A percentile compares a stretch with the other conserved stretches of the same genome.
Conservation (phyloP, 2,797 vertebrate genomes). For the Setipinna tenuifilis region DNA sequence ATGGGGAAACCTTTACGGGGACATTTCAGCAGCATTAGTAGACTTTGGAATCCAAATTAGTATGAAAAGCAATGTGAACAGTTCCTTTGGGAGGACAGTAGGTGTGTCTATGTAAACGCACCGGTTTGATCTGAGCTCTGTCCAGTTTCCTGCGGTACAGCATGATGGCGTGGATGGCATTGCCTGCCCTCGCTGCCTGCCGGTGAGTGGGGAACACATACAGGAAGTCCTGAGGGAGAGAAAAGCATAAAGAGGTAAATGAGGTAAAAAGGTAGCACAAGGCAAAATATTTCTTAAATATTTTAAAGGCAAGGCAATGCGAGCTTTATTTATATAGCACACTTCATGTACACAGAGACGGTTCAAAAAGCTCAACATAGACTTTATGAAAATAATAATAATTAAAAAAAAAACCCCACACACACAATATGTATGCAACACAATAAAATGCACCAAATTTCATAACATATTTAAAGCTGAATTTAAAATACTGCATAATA, state of each 20-base stretch:
- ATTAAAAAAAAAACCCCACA: too few relatives aligned
- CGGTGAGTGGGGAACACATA: constrained; percentile 83
- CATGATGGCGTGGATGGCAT: constrained; percentile 89
- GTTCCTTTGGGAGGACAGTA: neutral
- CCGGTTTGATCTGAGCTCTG: constrained; percentile 92
- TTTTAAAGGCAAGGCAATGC: too few relatives aligned
- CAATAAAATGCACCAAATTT: too few relatives aligned
- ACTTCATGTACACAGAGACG: too few relatives aligned
- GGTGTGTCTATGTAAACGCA: constrained; percentile 62
- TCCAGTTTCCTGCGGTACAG: constrained; percentile 92
- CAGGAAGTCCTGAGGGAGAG: constrained; percentile 83
- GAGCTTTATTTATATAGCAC: too few relatives aligned
- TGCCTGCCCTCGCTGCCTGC: constrained; percentile 92
- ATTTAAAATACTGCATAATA: neutral
- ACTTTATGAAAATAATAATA: too few relatives aligned
- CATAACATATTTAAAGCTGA: neutral
- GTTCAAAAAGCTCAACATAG: too few relatives aligned
- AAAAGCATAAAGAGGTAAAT: neutral
- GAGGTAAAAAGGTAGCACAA: neutral
- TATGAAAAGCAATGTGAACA: neutral
- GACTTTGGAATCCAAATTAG: neutral
- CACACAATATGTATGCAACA: too few relatives aligned
- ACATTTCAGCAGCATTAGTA: neutral
- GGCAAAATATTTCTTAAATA: too few relatives aligned
- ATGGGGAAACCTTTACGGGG: neutral